These are phyloP conservation scores for Leptinotarsa texana DNA, from an alignment of 1,140 invertebrate species.

Conservation along the genomic window DNA sequence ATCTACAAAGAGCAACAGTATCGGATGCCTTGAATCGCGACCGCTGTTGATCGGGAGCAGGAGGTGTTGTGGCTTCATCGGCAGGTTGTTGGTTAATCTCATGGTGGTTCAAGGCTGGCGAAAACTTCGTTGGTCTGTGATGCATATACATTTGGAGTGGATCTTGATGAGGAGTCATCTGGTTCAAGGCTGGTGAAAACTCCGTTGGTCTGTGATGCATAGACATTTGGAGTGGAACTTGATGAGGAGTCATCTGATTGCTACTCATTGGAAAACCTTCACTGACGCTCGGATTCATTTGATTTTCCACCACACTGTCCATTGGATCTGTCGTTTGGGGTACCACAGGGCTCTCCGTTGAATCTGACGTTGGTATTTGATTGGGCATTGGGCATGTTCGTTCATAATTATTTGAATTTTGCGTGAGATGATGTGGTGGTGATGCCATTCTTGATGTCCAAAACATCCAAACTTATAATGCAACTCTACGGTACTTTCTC, in stretches of 20 bases:
- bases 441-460: slow-evolving; percentile 58
- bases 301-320: slow-evolving; percentile 58
- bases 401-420: slow-evolving; percentile 61
- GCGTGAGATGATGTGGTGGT: slow-evolving; percentile 63
- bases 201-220: slow-evolving; percentile 42
- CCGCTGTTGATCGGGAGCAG: slow-evolving; percentile 59
- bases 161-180: no score
- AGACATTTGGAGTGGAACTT: slow-evolving; percentile 34
- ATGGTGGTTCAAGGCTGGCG: slow-evolving; percentile 52
- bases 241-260: slow-evolving; percentile 41
- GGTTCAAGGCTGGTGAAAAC: slow-evolving; percentile 47
- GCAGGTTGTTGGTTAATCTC: slow-evolving; percentile 55
- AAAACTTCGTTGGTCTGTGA: slow-evolving; percentile 36
- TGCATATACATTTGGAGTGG: no score
- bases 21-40: slow-evolving; percentile 75
- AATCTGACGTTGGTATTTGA: slow-evolving; percentile 41
- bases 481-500: slow-evolving; percentile 21
- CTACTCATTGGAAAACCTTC: slow-evolving; percentile 33
- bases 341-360: slow-evolving; percentile 47
- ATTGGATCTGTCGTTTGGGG: slow-evolving; percentile 57
- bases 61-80: slow-evolving; percentile 53
- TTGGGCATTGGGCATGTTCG: slow-evolving; percentile 57
- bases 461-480: slow-evolving; percentile 22
- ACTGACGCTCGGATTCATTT: slow-evolving; percentile 45
- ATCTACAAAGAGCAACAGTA: slow-evolving; percentile 78